Conservation (phyloP, 2,888 invertebrate genomes). For the Epinotia bilunana region DNA sequence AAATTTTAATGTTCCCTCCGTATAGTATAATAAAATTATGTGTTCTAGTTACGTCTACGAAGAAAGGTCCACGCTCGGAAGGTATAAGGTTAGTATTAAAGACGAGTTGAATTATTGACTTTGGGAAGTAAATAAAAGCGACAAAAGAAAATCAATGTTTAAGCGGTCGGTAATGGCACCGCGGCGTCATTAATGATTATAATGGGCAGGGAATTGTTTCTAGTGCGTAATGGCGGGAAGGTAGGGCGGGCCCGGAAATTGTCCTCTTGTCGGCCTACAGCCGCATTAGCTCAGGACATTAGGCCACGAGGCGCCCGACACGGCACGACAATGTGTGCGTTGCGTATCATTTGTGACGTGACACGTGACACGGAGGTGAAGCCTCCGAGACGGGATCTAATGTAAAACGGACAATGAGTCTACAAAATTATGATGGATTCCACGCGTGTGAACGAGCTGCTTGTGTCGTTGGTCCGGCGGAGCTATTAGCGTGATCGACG, state of each 20-base stretch:
- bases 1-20: not conserved
- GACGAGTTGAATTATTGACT: slow-evolving; percentile 50
- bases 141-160: slow-evolving; percentile 61
- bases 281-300: slow-evolving; percentile 79
- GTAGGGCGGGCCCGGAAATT: slow-evolving; percentile 80
- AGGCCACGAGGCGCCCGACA: slow-evolving; percentile 60
- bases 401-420: slow-evolving; percentile 62
- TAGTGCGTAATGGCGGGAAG: slow-evolving; percentile 75
- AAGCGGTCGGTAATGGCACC: slow-evolving; percentile 60
- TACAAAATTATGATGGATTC: slow-evolving; percentile 56
- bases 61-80: not conserved
- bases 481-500: slow-evolving; percentile 75
- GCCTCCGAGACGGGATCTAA: slow-evolving; percentile 50
- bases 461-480: slow-evolving; percentile 72
- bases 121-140: slow-evolving; percentile 48
- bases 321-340: slow-evolving; percentile 62
- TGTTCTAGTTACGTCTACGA: not conserved
- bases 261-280: slow-evolving; percentile 77
- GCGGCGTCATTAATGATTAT: slow-evolving; percentile 74
- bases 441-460: slow-evolving; percentile 62
- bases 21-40: not conserved
- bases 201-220: slow-evolving; percentile 78
- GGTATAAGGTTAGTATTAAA: not conserved
- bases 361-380: slow-evolving; percentile 63
- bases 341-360: slow-evolving; percentile 69